A percentile compares a stretch with the other conserved stretches of the same genome.
phyloP scores from a whole-genome alignment of 2,797 vertebrate species.

The Enteromius thamalakanensis region DNA sequence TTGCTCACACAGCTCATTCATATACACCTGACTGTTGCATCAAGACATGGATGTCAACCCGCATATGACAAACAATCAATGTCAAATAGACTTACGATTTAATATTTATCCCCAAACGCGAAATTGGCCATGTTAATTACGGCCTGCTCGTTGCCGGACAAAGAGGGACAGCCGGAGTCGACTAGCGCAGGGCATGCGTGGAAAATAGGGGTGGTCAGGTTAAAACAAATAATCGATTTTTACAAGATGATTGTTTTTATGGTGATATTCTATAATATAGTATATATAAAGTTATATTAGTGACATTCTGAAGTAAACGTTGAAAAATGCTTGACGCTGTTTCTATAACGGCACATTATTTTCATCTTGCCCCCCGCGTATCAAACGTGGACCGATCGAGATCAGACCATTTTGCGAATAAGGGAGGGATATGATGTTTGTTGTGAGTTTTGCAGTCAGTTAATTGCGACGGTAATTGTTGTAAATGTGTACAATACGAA shows the following conservation, averaged over 20 bases:
- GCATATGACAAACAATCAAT: constrained; percentile 74
- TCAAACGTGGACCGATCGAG: constrained; percentile 26
- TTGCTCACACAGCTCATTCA: constrained; percentile 76
- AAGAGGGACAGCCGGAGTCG: constrained; percentile 80
- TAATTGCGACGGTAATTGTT: neutral
- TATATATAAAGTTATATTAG: rapidly evolving
- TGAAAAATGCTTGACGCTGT: neutral
- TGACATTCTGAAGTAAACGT: rapidly evolving
- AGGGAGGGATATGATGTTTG: neutral
- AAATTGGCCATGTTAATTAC: constrained; percentile 80
- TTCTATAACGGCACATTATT: neutral
- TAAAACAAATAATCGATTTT: neutral
- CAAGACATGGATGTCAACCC: constrained; percentile 78
- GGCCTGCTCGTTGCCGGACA: constrained; percentile 84
- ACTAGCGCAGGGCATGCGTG: constrained; percentile 38
- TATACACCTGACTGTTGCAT: constrained; percentile 74
- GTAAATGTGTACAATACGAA: neutral
- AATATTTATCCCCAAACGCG: constrained; percentile 83
- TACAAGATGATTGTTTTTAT: neutral
- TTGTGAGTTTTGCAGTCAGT: neutral
- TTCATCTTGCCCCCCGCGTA: neutral
- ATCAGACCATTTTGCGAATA: constrained; percentile 18
- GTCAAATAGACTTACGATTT: constrained; percentile 75
- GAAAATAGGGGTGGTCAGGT: neutral
- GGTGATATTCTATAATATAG: too few species aligned